A percentile compares a stretch with the other conserved stretches of the same genome.
Conservation (phyloP, 2,113 vertebrate genomes). For the Thamnophis sirtalis region DNA sequence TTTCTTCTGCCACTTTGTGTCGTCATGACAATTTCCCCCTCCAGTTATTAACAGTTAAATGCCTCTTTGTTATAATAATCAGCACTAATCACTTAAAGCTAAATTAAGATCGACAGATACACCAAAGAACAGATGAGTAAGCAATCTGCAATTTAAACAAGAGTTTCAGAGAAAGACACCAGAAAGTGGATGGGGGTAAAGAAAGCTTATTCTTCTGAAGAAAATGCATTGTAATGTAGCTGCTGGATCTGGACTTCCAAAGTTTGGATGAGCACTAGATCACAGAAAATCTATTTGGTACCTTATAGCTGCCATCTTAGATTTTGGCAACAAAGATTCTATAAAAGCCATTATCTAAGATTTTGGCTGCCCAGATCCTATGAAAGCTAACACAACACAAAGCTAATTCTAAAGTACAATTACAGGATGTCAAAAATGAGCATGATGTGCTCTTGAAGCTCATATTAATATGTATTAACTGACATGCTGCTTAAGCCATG, state of each 20-base stretch:
- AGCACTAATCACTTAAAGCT: constrained; percentile 20
- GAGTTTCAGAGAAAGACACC: constrained; percentile 6
- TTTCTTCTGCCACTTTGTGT: constrained; percentile 19
- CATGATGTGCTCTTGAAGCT: background rate
- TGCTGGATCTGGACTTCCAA: background rate
- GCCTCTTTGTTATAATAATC: constrained; percentile 10
- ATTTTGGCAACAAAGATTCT: background rate
- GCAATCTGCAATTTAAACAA: background rate
- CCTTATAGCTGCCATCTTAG: background rate
- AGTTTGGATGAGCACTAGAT: background rate
- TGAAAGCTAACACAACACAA: background rate
- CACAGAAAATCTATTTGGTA: background rate
- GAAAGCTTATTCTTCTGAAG: background rate
- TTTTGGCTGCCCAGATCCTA: background rate
- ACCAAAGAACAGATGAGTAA: constrained; percentile 15
- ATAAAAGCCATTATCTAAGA: background rate
- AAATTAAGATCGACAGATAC: constrained; percentile 25
- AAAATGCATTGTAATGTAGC: background rate
- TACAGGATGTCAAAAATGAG: background rate
- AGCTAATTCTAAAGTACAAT: background rate
- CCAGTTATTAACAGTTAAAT: constrained; percentile 2
- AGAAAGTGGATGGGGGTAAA: background rate
- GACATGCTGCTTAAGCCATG: background rate
- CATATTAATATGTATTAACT: background rate
- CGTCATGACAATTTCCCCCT: constrained; percentile 2